A percentile compares a stretch with the other conserved stretches of the same genome.
Conservation (phyloP, 2,797 vertebrate genomes). For the Poliocrania exsul region DNA sequence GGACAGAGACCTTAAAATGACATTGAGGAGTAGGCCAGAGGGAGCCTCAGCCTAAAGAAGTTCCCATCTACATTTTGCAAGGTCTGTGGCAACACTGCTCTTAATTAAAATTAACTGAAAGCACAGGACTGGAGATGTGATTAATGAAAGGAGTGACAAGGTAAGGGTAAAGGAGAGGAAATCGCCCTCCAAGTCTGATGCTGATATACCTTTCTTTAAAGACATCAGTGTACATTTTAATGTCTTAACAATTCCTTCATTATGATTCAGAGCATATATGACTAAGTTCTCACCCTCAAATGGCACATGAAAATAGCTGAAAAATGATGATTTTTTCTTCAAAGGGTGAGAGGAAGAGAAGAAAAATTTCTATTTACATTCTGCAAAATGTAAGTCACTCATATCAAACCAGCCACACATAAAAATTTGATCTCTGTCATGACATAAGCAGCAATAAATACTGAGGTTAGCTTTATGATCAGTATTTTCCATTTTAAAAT, state of each 20-base stretch:
- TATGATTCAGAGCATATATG: background rate
- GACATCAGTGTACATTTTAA: background rate
- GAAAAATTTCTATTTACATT: background rate
- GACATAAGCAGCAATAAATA: background rate
- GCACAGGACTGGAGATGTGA: background rate
- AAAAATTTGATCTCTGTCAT: background rate
- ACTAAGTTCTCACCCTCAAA: background rate
- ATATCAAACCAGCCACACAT: background rate
- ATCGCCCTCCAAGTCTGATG: background rate
- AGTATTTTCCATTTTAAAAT: background rate
- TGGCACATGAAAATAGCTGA: background rate
- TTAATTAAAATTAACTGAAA: background rate
- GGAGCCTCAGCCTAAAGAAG: background rate
- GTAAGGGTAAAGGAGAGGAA: background rate
- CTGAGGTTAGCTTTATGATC: background rate
- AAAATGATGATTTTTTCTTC: background rate
- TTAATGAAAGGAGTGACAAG: background rate
- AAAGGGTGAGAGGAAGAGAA: background rate
- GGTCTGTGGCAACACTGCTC: background rate
- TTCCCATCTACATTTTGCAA: background rate
- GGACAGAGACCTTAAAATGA: slow-evolving; percentile 11
- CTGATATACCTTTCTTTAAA: background rate
- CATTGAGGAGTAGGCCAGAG: background rate
- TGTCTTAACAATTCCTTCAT: background rate
- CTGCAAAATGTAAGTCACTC: background rate